Base-by-base conservation (phyloP, 1,140 invertebrate genomes). In the Mesaphorura yosii region DNA sequence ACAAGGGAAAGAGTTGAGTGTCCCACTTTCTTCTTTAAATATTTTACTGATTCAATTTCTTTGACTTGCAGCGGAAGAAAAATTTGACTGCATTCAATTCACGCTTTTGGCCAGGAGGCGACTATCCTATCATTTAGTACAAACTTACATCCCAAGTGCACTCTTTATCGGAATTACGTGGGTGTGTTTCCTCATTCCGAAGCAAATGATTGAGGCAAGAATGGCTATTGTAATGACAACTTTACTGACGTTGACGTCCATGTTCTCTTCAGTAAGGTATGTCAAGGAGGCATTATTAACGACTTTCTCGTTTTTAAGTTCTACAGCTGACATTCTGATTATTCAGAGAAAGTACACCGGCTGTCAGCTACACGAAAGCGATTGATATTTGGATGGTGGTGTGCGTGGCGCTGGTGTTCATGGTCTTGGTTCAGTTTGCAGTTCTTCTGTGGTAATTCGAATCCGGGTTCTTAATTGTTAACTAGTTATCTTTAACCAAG, bases 351-450 rank as follows among this genome's bases (percentile, higher is more conserved):
- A 20, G 37, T 20, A 34, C 46, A 5, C 46, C 46, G 7, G 75
- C 74, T 57, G 76, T 76, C 0, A 66, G 78, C 17, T 77, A 79
- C 62, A 66, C 80, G 27, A 81, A 83, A 65, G 80, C 79, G 56
- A 78, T 82, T 23, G 81, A 83, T 65, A 76, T 82, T 26, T 83
- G 81, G 81, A 73, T 82, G 65, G 77, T 80, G 57, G 78, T 74
- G 6, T 83, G 81, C 67, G 79, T 81, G 4, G 69, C 80, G 29
- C 83, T 83, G 67, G 80, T 83, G 19, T 83, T 83, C 66, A 69
- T 79, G 7, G 78, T 79, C 1, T 67, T 84, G n/a, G 67, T 82
- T 4, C 28, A 48, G 23, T 34, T 48, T 20, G 37, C 6, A 7
- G 4, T 48, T 3, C 22, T 48, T 20, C 19, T 26, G 12, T 48